Base-by-base conservation (phyloP, 2,888 invertebrate species). In the Anorthoa munda region DNA sequence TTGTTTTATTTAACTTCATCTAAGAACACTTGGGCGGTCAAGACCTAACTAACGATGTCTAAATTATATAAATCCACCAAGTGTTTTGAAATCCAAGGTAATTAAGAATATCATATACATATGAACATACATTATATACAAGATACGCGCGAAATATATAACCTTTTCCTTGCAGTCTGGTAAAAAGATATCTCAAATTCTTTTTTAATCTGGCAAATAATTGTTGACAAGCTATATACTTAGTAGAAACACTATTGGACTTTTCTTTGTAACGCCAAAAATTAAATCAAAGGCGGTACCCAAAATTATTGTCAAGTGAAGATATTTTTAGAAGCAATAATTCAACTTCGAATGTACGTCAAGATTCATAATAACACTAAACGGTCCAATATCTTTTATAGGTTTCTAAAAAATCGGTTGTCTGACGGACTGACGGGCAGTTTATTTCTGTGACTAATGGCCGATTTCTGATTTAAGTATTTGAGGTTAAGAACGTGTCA, bases 241-340 rank as follows among this genome's bases (percentile, higher is more conserved):
- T 51, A 53, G 51, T 21, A 12, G 21, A 53, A n/a, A 11, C 2
- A 11, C 9, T n/a, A 9, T 51, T 12, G n/a, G n/a, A n/a, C n/a
- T 23, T 15, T 56, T 56, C 31, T 12, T 31, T 4, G 2, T 18
- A 5, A 59, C 31, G n/a, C 2, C 31, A n/a, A n/a, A 39, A 21
- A 39, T 39, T 21, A 39, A 39, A n/a, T 21, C 15, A 50, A 39
- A 23, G n/a, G 2, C 45, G 18, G 12, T 50, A 0, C 4, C 7
- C 2, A 13, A 0, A 12, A 7, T 31, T 15, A 46, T 31, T 64
- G 51, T 51, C 26, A 53, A 46, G 31, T 63, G 12, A 31, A 53
- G 1, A 21, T 53, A 60, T 56, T 75, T 69, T 50, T 53, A n/a
- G 23, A 75, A 73, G 21, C 56, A 61, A 75, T 80, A 55, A 15